Conservation (phyloP, 2,797 vertebrate species). For the Enteromius anoplus region DNA sequence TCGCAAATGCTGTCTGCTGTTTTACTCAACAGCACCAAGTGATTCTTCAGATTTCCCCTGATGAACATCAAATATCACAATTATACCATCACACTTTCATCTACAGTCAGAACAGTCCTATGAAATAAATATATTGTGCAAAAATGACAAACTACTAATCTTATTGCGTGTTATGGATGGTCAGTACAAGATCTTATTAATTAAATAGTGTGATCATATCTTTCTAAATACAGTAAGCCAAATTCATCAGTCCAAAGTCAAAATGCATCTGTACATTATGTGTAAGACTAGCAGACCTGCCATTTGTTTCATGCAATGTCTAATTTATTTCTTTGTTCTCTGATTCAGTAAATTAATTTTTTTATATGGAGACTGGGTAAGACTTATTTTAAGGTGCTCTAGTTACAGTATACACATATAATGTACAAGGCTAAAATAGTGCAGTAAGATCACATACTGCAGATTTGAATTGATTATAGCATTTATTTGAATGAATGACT, state of each 20-base stretch:
- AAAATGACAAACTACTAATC: not conserved
- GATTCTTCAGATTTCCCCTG: constrained; percentile 88
- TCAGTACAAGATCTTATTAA: not conserved
- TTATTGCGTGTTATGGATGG: not conserved
- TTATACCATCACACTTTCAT: not conserved
- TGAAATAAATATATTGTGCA: not conserved
- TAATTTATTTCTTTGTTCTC: too few relatives aligned
- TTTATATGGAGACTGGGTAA: not conserved
- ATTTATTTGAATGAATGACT: too few relatives aligned
- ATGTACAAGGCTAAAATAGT: not conserved
- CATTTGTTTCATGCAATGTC: not conserved
- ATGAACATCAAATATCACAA: not conserved
- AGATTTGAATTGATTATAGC: too few relatives aligned
- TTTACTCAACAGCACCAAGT: constrained; percentile 92
- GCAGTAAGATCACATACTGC: too few relatives aligned
- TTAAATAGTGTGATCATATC: not conserved
- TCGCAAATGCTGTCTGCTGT: constrained; percentile 95
- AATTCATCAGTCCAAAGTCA: not conserved
- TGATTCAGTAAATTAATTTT: not conserved
- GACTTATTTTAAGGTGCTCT: not conserved
- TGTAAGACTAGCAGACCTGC: not conserved
- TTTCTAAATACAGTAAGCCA: not conserved
- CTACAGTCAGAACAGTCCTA: not conserved
- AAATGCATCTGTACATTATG: not conserved
- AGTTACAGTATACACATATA: not conserved